Base-by-base conservation (phyloP, 1,140 invertebrate species). In the Plectrocnemia conspersa region DNA sequence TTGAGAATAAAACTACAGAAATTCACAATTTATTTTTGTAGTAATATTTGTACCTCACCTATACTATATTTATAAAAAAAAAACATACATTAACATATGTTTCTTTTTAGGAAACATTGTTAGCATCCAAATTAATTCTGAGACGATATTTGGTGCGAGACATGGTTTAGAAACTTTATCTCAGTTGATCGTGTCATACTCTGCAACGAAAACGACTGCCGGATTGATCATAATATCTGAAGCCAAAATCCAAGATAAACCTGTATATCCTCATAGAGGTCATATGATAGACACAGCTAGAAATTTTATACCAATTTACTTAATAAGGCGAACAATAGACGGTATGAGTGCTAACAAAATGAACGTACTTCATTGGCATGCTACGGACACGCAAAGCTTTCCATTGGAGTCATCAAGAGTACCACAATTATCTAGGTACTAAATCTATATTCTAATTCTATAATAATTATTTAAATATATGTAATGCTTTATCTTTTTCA, bases 301-400 rank as follows among this genome's bases (percentile, higher is more conserved):
- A 36, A 88, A 90, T 65, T 93, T 82, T 64, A 77, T 90, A 40
- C 76, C 81, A 0, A 63, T 90, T 36, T 67, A 74, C 0, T 73
- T 77, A 46, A 76, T 92, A 4, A 82, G 83, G 58, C 79, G 77
- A 36, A 84, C 85, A 2, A 71, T 92, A 1, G 84, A 91, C 61
- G 89, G 79, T 2, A 90, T 93, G 89, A 82, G 86, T 0, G 77
- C 84, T 0, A 84, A 82, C 16, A 93, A 93, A 69, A 68, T 93
- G 56, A 93, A 93, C 63, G 84, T 88, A 0, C 81, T 92, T 24
- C 90, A 93, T 65, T 91, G 89, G 88, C 89, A 93, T 63, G 79
- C 86, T 1, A 88, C 85, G 1, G 90, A 93, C 65, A 82, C 86
- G 0, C 89, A 92, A 55, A 90, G 88, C 64, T 92, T 92, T 67